Evolutionary conservation across 2,797 vertebrate species (phyloP).

Genomic region (Microtus obscurus): DNA sequence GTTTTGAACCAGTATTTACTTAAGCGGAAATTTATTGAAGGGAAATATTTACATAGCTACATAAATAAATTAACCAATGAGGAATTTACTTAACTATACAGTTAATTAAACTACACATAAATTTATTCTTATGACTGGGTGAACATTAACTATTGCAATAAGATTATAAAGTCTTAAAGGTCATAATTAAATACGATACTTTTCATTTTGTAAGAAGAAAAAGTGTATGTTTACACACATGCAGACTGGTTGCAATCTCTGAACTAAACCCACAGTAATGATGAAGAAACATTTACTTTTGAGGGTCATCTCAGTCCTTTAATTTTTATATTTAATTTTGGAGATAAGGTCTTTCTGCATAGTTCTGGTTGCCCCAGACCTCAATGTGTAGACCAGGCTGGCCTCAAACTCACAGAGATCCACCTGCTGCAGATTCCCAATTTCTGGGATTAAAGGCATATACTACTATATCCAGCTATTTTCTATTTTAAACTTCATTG

Average conservation of each 20-base stretch:
- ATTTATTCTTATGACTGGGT: not conserved
- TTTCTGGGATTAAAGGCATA: not conserved
- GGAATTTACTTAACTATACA: not conserved
- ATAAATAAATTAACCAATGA: not conserved
- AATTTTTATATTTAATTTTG: conserved; percentile 4
- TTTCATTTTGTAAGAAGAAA: conserved; percentile 2
- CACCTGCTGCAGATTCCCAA: too few relatives aligned
- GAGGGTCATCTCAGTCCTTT: conserved; percentile 19
- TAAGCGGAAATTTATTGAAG: not conserved
- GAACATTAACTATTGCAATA: not conserved
- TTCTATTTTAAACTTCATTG: not conserved
- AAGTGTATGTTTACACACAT: not conserved
- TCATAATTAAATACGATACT: not conserved
- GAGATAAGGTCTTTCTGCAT: not conserved
- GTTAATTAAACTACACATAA: not conserved
- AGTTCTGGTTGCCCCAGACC: not conserved
- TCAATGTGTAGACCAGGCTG: not conserved
- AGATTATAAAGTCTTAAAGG: not conserved
- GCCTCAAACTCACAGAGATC: not conserved
- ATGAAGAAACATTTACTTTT: not conserved
- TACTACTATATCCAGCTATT: not conserved
- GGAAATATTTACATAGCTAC: conserved; percentile 17
- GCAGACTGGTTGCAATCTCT: not conserved
- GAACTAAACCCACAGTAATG: not conserved
- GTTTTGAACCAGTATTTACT: not conserved